Percentiles rank a stretch among this genome's conserved stretches.
Conservation (phyloP, 2,113 vertebrate species). For the Nothocercus nigrocapillus region DNA sequence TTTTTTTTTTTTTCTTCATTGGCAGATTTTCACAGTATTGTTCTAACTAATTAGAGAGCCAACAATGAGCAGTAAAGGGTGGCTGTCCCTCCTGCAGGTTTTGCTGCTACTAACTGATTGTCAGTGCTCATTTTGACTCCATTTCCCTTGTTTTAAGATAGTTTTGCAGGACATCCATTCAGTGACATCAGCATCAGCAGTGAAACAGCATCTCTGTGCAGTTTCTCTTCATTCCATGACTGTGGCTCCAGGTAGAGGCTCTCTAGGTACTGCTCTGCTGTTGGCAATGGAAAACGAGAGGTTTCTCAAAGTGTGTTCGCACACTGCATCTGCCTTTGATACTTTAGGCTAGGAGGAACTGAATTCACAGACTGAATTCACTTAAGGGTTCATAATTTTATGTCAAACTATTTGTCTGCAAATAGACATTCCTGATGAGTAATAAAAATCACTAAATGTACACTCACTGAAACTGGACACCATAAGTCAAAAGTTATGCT, state of each 20-base stretch:
- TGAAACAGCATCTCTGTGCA: not conserved
- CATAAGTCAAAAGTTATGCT: not conserved
- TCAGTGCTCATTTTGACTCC: not conserved
- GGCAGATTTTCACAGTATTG: not conserved
- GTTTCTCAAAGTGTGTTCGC: not conserved
- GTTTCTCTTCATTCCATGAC: not conserved
- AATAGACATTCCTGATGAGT: not conserved
- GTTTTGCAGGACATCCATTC: not conserved
- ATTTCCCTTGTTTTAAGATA: not conserved
- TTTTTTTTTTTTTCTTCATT: not conserved
- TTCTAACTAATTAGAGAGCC: not conserved
- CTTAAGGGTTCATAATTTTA: not conserved
- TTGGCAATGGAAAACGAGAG: not conserved
- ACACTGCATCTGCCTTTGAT: not conserved
- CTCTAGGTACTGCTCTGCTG: not conserved
- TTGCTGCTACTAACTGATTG: not conserved
- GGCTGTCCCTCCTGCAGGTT: not conserved
- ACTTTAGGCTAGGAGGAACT: accelerated
- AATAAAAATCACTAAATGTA: not conserved
- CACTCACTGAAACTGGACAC: not conserved
- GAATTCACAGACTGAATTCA: not conserved
- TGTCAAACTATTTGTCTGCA: not conserved
- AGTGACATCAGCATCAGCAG: not conserved
- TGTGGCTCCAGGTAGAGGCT: not conserved
- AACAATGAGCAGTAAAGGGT: not conserved